Base-by-base conservation (phyloP, 92 coral and sea anemone genomes). In the Nematostella vectensis region DNA sequence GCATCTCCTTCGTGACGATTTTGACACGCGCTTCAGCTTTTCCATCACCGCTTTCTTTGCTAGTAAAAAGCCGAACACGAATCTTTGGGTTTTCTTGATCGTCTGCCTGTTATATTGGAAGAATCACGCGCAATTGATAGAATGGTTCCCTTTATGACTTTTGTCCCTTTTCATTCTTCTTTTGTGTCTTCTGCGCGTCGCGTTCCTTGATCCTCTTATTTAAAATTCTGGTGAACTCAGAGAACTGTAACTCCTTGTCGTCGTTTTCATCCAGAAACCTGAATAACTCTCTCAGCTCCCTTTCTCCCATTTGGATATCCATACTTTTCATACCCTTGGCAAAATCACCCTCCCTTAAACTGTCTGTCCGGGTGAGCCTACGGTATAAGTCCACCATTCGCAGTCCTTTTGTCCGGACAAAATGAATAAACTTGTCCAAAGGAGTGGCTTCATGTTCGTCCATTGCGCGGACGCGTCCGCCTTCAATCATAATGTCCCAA, bases 321-420 rank as follows among this genome's bases (percentile, higher is more conserved):
- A 81, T 45, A 11, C 45, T 27, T 54, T 69, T 76, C 45, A 81
- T 21, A 1, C 75, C 70, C 4, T 59, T 45, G 24, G 76, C 81
- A 40, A 81, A 81, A 28, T 51, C 57, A 2, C 29, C 42, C 27
- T 63, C 66, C 20, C 56, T 43, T 0, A 76, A 50, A 22, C 31
- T 66, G 27, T 77, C 79, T 0, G 66, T 60, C 28, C 57, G 63
- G 4, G 43, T 54, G 3, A 81, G 61, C 2, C 54, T 29, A 20
- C 67, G 63, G 58, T 70, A 76, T 65, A 81, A 20, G 74, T 81
- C 88, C 39, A 70, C 62, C 83, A 70, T 75, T 2, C 88, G 59
- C 54, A 75, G 54, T 0, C 70, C 75, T 30, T 53, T 64, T 29
- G 21, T 49, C 0, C 74, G 74, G 24, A 62, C 60, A 19, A 76